Evolutionary conservation across 2,888 invertebrate species (phyloP), one percentile per base, ranked within the genome.

Genomic region (Drosophila longiperda): DNA sequence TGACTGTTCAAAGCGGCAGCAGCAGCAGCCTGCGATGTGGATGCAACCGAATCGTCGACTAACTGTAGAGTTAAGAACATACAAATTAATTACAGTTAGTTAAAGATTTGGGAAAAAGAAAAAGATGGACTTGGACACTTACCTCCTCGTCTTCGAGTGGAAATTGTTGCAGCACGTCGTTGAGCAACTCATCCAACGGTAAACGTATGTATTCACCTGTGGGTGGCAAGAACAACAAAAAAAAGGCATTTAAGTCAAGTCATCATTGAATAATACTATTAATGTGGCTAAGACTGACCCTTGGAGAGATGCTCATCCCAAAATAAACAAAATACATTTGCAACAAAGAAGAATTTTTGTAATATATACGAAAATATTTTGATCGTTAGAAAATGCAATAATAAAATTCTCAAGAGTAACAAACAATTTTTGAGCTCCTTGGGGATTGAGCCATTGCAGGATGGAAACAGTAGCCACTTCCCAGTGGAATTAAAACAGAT

Each of bases 151-250:
- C 84, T 53, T 89, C 90, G 32, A 86, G 83, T 48, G 83, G 66
- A 65, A 92, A 91, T 78, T 90, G 91, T 81, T 92, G 91, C 72
- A 93, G 83, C 76, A 92, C 93, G 90, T 93, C 93, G 87, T 93
- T 91, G 66, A 93, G 85, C 76, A 93, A 82, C 66, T 93, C 93
- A 88, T 92, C 92, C 84, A 93, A 78, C 20, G 93, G 92, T 71
- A 92, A 84, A 64, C 92, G 92, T 61, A 92, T 92, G 75, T 92
- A 92, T 92, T 93, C 93, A 90, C 93, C 93, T 93, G 75, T 66
- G 89, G 81, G 60, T 57, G 62, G 60, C 62, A 73, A 65, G 38
- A 65, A 66, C 48, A 7, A n/a, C n/a, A 26, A 26, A 26, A n/a
- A 15, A 5, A 29, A 20, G 36, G 36, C 57, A 66, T 66, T 70